Percentiles rank a stretch among this genome's conserved stretches.
phyloP scores from a whole-genome alignment of 2,113 vertebrate genomes.

The Holacanthus passer region DNA sequence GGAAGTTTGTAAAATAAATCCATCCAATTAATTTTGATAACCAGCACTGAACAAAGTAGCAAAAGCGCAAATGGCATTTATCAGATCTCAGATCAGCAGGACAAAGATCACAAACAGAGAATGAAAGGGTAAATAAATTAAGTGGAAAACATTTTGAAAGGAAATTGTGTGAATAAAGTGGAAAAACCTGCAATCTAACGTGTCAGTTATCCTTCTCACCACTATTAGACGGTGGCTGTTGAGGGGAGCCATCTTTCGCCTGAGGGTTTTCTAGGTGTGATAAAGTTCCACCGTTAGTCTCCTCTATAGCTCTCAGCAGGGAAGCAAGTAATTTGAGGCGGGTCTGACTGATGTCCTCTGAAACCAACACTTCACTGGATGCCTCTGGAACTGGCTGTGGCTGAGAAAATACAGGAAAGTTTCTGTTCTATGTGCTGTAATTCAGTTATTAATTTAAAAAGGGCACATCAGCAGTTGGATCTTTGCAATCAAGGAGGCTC shows the following conservation, averaged over 20 bases:
- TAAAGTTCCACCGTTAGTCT: conserved; percentile 54
- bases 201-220: conserved; percentile 2
- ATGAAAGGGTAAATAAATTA: not conserved
- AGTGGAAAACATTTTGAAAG: not conserved
- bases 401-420: not conserved
- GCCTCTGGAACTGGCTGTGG: conserved; percentile 16
- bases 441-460: not conserved
- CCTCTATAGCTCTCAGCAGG: conserved; percentile 72
- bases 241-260: not conserved
- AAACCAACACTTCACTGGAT: conserved; percentile 15
- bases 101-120: too few species aligned
- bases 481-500: not conserved
- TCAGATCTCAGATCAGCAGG: not conserved
- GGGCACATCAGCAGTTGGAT: not conserved
- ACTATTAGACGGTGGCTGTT: not conserved
- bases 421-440: not conserved
- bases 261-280: conserved; percentile 38
- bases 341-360: conserved; percentile 50
- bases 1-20: not conserved
- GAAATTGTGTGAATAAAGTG: not conserved
- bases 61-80: not conserved
- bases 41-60: not conserved
- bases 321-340: conserved; percentile 74
- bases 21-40: not conserved
- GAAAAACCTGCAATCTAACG: not conserved